Base-by-base conservation (phyloP, 2,797 vertebrate species). In the Cyprinella venusta region DNA sequence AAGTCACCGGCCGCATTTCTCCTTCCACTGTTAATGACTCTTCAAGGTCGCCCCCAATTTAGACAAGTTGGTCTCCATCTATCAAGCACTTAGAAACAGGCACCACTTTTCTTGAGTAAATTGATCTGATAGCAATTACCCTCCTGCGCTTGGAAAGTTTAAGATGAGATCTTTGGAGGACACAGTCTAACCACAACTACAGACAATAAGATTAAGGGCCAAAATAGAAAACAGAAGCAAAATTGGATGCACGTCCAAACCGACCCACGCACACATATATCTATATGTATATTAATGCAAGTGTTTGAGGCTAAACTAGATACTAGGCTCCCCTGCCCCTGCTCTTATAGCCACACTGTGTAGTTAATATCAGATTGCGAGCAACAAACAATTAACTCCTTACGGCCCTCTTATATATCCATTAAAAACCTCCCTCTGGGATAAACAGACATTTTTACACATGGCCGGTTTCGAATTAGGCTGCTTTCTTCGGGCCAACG, bases 41-140 rank as follows among this genome's bases (percentile, higher is more conserved):
- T 70, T 87, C 87, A 88, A 85, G 89, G 89, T 87, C 86, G 77
- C 72, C 80, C 85, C 87, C 86, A 80, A 86, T 88, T 88, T 84
- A 84, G 86, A 76, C 78, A 79, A 83, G 72, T 88, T 87, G 76
- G 16, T 72, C 85, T 87, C 86, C 88, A 89, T 90, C 86, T 88
- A 89, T 90, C 87, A 89, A 82, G 82, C 84, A 87, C 80, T 88
- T 88, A 87, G 80, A 85, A 84, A 81, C 56, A 87, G 85, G 82
- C 86, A 87, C 80, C 86, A 77, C 84, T 84, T 88, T 84, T 87
- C 85, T 87, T 82, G 76, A 79, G 75, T 84, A 87, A 86, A 88
- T 87, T 88, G 85, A 87, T 88, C 80, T 78, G 79, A 81, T 85
- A 54, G 85, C 82, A 87, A 87, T 86, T 82, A 84, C 76, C 79